A percentile compares a stretch with the other conserved stretches of the same genome.
Conservation (phyloP, 2,113 vertebrate genomes). For the Paracanthobrama guichenoti region DNA sequence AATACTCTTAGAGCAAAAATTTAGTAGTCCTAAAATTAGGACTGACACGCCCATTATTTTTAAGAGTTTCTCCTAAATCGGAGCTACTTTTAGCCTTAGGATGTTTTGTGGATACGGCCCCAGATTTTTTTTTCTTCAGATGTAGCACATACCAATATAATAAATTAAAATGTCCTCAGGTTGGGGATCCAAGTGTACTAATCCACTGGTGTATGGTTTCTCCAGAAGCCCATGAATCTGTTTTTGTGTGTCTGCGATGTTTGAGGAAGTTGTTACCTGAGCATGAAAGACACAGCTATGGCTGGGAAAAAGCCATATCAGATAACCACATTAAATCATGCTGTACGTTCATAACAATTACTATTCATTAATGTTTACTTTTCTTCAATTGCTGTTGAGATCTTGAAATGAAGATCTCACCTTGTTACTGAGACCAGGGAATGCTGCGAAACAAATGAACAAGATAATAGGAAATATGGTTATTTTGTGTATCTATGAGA, state of each 20-base stretch:
- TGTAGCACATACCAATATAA: conserved; percentile 67
- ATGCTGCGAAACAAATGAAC: background rate
- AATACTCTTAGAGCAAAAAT: too few relatives aligned
- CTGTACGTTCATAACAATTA: background rate
- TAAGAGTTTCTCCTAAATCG: too few relatives aligned
- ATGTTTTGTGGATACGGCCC: too few relatives aligned
- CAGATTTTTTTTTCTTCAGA: background rate
- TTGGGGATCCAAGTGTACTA: conserved; percentile 47
- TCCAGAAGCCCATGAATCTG: conserved; percentile 59
- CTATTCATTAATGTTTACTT: background rate
- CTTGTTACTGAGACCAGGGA: background rate
- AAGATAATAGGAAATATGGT: background rate
- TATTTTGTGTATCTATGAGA: background rate
- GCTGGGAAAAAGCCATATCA: conserved; percentile 51
- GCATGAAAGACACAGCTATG: conserved; percentile 72
- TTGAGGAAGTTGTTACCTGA: conserved; percentile 55
- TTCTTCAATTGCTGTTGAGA: background rate
- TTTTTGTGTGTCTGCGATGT: conserved; percentile 55
- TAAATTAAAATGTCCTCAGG: conserved; percentile 63
- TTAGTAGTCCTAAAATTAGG: too few relatives aligned
- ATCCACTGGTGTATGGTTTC: conserved; percentile 51
- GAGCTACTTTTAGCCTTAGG: too few relatives aligned
- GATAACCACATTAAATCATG: background rate
- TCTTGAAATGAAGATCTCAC: background rate
- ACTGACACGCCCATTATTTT: too few relatives aligned